Evolutionary conservation across 2,113 vertebrate genomes (phyloP).

Genomic region (Cottus gobio): DNA sequence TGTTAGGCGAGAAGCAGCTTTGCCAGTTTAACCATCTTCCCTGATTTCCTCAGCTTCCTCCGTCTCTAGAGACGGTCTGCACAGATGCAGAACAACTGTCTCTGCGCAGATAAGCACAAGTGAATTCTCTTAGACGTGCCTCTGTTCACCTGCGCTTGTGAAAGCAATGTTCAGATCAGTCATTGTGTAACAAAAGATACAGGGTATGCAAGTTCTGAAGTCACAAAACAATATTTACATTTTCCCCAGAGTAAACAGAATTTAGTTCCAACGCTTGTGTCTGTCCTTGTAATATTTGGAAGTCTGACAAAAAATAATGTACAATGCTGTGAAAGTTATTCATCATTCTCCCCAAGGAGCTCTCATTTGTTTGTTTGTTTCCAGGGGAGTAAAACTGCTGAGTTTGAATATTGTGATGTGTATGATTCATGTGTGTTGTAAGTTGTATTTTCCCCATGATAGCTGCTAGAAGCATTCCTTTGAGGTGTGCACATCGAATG

Average conservation of each 20-base stretch:
- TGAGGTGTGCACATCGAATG: conserved; percentile 54
- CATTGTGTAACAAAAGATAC: conserved; percentile 71
- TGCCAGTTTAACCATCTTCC: conserved; percentile 77
- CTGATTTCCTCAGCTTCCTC: conserved; percentile 65
- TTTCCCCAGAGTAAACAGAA: conserved; percentile 80
- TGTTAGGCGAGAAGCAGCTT: conserved; percentile 74
- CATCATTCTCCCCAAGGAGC: conserved; percentile 85
- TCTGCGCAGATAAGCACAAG: conserved; percentile 75
- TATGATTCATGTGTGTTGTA: conserved; percentile 87
- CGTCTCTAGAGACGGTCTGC: conserved; percentile 58
- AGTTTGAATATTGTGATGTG: conserved; percentile 83
- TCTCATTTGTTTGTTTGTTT: conserved; percentile 74
- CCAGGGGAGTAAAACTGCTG: conserved; percentile 84
- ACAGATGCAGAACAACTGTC: conserved; percentile 72
- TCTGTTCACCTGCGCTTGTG: conserved; percentile 65
- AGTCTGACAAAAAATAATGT: conserved; percentile 84
- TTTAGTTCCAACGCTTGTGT: conserved; percentile 75
- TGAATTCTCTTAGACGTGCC: conserved; percentile 65
- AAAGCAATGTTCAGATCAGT: conserved; percentile 69
- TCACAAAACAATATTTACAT: conserved; percentile 74
- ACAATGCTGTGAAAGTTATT: conserved; percentile 84
- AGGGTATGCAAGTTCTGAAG: conserved; percentile 75
- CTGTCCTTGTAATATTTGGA: conserved; percentile 85
- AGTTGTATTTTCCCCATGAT: conserved; percentile 77
- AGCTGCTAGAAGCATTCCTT: conserved; percentile 68